Percentiles rank a stretch among this genome's conserved stretches.
Conservation (phyloP, 1,140 invertebrate species). For the Cardiocondyla obscurior region DNA sequence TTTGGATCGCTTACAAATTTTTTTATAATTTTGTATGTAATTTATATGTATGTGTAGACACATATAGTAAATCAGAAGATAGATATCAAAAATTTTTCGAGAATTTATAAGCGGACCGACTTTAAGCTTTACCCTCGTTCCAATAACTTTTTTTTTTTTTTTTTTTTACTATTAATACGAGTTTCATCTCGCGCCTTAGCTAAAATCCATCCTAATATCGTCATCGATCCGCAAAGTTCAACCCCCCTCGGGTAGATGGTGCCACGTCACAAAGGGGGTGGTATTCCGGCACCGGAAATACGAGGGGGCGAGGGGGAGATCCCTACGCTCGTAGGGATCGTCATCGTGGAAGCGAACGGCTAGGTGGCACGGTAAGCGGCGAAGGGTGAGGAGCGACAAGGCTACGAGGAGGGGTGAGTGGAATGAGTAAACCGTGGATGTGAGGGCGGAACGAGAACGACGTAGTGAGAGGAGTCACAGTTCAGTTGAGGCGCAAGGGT, state of each 20-base stretch:
- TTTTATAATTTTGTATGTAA: not conserved
- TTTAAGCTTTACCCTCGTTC: not conserved
- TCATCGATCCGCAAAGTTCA: conserved; percentile 37
- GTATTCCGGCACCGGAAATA: conserved; percentile 1
- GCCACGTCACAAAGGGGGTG: conserved; percentile 26
- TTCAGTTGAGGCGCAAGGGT: conserved; percentile 76
- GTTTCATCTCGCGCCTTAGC: not conserved
- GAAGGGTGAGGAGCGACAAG: not conserved
- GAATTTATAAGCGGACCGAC: not conserved
- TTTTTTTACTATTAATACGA: not conserved
- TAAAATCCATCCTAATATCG: not conserved
- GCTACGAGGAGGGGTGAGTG: not conserved
- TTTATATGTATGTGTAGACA: not conserved
- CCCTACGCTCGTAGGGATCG: conserved; percentile 9
- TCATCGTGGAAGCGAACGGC: conserved; percentile 4
- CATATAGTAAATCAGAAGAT: too few species aligned
- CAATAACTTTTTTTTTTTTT: conserved; percentile 15
- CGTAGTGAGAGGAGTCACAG: conserved; percentile 41
- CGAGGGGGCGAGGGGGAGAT: too few species aligned
- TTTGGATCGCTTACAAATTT: not conserved
- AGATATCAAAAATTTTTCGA: not conserved
- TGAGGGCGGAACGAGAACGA: conserved; percentile 2
- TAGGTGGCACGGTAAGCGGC: conserved; percentile 18
- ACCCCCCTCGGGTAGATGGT: conserved; percentile 38
- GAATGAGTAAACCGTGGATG: not conserved